Base-by-base conservation (phyloP, 2,797 vertebrate species). In the Enteromius afrohamiltoni region DNA sequence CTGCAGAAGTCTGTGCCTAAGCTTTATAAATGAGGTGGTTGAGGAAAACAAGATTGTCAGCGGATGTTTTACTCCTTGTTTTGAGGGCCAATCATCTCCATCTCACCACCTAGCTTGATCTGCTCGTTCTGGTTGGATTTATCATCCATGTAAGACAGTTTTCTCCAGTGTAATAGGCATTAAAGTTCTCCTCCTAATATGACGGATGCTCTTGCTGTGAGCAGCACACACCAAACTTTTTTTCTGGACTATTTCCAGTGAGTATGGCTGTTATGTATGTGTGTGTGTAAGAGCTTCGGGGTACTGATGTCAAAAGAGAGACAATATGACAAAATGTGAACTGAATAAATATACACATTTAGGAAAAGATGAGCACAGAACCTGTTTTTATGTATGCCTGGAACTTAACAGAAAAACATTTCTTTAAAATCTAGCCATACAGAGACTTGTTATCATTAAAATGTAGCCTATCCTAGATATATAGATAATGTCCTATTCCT, bases 161-260 rank as follows among this genome's bases (percentile, higher is more conserved):
- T 26, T 70, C 70, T 21, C 47, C 64, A 49, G 82, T 42, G 80
- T 84, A 83, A 76, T 31, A 78, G 76, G 42, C 62, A 69, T 68
- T 19, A 49, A 37, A 34, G 55, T 58, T 67, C 34, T 55, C 6
- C 53, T 42, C 77, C 60, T 87, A 87, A 84, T 83, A 87, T 88
- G 90, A 92, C 76, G 78, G 88, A 90, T 89, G 75, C 81, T 86
- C 90, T 88, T 89, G 83, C 75, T 26, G 1, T 58, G 60, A 89
- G 88, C 87, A 78, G 79, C 77, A 83, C 80, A 88, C 71, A 85
- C 88, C 76, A 80, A 78, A 62, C 87, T 80, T 31, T 2, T 79
- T 69, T 45, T 65, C 8, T 42, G 40, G 26, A 53, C 74, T 21
- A 53, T 29, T 34, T 62, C 10, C 34, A 49, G 42, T 53, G 45